Percentiles rank a stretch among this genome's conserved stretches.
phyloP scores from a whole-genome alignment of 1,140 invertebrate species.

The Atta colombica region DNA sequence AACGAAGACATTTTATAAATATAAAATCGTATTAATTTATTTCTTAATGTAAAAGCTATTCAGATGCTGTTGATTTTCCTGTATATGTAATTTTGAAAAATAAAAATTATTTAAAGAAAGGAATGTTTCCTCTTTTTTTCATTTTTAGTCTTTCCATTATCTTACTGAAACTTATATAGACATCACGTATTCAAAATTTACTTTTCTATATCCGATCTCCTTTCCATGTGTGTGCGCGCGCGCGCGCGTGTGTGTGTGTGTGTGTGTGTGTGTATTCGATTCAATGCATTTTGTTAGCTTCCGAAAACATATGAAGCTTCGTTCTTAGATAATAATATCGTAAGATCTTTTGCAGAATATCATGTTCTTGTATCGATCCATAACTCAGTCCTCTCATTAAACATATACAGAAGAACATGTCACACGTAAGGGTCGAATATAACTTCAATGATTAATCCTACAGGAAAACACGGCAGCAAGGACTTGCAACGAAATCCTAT shows the following conservation, averaged over 20 bases:
- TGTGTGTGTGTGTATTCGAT: background rate
- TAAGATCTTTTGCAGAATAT: conserved; percentile 31
- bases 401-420: conserved; percentile 44
- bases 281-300: background rate
- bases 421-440: conserved; percentile 2
- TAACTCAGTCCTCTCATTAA: conserved; percentile 60
- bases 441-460: conserved; percentile 66
- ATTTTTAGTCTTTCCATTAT: background rate
- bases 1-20: background rate
- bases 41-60: background rate
- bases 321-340: background rate
- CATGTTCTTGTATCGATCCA: conserved; percentile 17
- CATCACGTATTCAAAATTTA: conserved; percentile 19
- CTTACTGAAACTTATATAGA: background rate
- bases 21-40: background rate
- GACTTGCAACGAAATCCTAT: conserved; percentile 68
- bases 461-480: conserved; percentile 40
- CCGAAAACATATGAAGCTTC: background rate
- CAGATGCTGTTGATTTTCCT: background rate
- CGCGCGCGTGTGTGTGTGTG: too few relatives aligned
- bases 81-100: background rate
- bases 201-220: background rate
- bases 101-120: background rate
- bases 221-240: background rate
- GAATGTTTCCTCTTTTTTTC: background rate